Base-by-base conservation (phyloP, 2,113 vertebrate species). In the Lasiurus borealis region DNA sequence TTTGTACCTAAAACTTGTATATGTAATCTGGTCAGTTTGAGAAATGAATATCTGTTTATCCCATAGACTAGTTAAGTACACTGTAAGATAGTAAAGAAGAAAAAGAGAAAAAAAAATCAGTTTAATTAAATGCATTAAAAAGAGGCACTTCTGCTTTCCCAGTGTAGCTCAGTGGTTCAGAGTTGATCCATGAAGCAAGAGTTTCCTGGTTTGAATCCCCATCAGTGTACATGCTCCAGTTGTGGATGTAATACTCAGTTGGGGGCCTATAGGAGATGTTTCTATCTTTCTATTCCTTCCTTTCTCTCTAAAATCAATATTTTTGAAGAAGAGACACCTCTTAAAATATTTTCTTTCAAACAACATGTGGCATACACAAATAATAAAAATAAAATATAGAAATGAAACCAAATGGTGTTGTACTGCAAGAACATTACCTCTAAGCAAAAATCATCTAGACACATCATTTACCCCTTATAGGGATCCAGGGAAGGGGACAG, bases 1-100 rank as follows among this genome's bases (percentile, higher is more conserved):
- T 94, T 81, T 96, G 5, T 25, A 90, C 64, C 80, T 91, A 64
- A 95, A 85, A 84, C 85, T 62, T 80, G 11, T 81, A 40, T 78
- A 34, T 44, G 21, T 90, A 95, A 97, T 96, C 52, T 90, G 8
- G 76, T 59, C 27, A 96, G 15, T 75, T 90, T 93, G 85, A 27
- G 85, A 57, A 96, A 91, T 71, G 15, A 78, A 31, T 76, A 89
- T 78, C 73, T 76, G 3, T 48, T 71, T 78, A 8, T 36, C 25
- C 19, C 21, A 44, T 1, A 92, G 71, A 76, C 2, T 92, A 36
- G 71, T 27, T 72, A 21, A 23, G 15, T 7, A 3, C 16, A 82
- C 34, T 69, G 15, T 62, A 83, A 93, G 3, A 18, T 52, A 50
- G 8, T 36, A 82, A 78, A 78, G 81, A 11, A 71, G 40, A 9